phyloP scores from a whole-genome alignment of 2,113 vertebrate species.

The Sarotherodon lohbergeri region DNA sequence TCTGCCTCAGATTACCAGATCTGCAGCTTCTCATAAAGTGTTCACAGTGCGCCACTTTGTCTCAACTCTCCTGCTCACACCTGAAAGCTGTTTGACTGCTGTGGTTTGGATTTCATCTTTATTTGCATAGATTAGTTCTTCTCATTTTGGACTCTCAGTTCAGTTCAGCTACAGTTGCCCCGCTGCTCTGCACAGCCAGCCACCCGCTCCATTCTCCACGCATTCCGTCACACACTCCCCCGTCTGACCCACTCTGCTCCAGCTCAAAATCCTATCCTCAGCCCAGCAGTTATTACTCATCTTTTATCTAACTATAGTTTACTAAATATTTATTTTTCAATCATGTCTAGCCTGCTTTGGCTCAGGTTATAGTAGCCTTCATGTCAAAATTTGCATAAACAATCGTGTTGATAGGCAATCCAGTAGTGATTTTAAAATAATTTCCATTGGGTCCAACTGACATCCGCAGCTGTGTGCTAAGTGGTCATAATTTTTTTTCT shows the following conservation, averaged over 20 bases:
- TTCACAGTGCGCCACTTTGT: neutral
- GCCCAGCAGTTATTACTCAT: fast-evolving
- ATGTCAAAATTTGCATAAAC: neutral
- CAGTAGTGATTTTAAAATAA: neutral
- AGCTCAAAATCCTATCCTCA: neutral
- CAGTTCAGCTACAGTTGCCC: neutral
- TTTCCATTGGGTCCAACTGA: neutral
- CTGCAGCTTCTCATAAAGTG: neutral
- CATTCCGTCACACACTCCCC: neutral
- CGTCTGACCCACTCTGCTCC: neutral
- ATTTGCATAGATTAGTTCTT: neutral
- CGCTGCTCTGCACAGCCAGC: neutral
- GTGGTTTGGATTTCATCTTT: neutral
- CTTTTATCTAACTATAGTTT: neutral
- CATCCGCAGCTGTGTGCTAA: neutral
- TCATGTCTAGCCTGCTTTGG: neutral
- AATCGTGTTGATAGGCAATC: neutral
- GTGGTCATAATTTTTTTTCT: neutral
- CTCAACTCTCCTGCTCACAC: neutral
- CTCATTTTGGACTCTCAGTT: neutral
- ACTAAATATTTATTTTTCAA: neutral
- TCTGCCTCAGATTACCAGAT: neutral
- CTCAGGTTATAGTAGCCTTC: neutral
- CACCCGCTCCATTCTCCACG: neutral
- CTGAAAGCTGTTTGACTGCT: neutral